These are phyloP conservation scores for Cyprinodon diabolis DNA, from an alignment of 2,797 vertebrate species.

Conservation along the genomic window DNA sequence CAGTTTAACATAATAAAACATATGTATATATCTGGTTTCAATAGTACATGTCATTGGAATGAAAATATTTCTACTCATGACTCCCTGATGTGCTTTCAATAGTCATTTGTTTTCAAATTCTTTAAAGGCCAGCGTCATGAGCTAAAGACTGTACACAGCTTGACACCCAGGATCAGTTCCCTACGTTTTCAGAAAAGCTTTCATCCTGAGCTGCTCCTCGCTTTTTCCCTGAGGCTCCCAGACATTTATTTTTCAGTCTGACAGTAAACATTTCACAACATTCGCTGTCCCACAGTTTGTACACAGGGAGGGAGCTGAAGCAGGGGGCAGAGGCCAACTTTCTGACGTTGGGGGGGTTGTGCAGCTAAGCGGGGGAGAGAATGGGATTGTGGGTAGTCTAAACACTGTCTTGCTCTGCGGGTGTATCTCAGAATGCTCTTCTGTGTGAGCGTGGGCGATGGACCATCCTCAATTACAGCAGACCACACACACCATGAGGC, in stretches of 20 bases:
- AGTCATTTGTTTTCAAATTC: constrained; percentile 21
- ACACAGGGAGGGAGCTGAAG: constrained; percentile 44
- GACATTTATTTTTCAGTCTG: constrained; percentile 46
- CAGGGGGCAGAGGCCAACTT: constrained; percentile 42
- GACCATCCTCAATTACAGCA: constrained; percentile 50
- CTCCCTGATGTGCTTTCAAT: background rate
- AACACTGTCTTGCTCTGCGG: constrained; percentile 73
- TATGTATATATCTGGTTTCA: background rate
- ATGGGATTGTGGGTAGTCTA: constrained; percentile 71
- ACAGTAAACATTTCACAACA: constrained; percentile 64
- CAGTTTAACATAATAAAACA: background rate
- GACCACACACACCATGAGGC: constrained; percentile 67
- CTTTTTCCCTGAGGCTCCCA: constrained; percentile 14
- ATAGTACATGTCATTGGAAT: constrained; percentile 5
- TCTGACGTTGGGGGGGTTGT: constrained; percentile 36
- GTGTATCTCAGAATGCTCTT: constrained; percentile 62
- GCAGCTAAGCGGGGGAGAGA: constrained; percentile 18
- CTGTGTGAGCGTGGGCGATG: constrained; percentile 34
- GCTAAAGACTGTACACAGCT: constrained; percentile 16
- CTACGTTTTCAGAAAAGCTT: constrained; percentile 25
- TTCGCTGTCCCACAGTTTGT: constrained; percentile 33
- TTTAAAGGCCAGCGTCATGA: constrained; percentile 17
- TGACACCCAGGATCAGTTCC: background rate
- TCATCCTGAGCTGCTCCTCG: constrained; percentile 9
- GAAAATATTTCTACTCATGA: constrained; percentile 8